phyloP scores from a whole-genome alignment of 2,113 vertebrate genomes.

The Carassius auratus region DNA sequence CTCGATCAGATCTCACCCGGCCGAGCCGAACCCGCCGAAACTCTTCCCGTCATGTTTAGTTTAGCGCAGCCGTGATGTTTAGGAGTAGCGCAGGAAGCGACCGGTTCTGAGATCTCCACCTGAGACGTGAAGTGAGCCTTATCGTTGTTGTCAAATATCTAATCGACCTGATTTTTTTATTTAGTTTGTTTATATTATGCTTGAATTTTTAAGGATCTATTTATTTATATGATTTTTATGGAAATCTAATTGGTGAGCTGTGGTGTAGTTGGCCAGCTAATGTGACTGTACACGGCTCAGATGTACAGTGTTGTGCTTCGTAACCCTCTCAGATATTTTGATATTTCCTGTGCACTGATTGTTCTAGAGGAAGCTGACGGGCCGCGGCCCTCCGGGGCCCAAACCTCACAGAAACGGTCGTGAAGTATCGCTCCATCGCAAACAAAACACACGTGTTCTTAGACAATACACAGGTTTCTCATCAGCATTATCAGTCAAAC shows the following conservation, averaged over 20 bases:
- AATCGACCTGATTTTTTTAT: slow-evolving; percentile 52
- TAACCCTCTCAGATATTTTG: slow-evolving; percentile 42
- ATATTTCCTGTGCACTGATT: slow-evolving; percentile 57
- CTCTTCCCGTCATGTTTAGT: slow-evolving; percentile 28
- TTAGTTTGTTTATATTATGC: slow-evolving; percentile 54
- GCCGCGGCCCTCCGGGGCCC: slow-evolving; percentile 2
- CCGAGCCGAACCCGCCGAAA: slow-evolving; percentile 7
- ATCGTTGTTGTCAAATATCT: slow-evolving; percentile 62
- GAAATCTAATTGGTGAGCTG: slow-evolving; percentile 55
- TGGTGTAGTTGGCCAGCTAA: slow-evolving; percentile 62
- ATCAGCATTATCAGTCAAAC: not conserved
- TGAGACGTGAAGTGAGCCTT: slow-evolving; percentile 58
- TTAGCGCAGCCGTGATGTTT: slow-evolving; percentile 41
- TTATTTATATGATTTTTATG: slow-evolving; percentile 54
- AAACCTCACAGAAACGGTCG: not conserved
- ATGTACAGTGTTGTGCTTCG: slow-evolving; percentile 53
- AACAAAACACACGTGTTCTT: not conserved
- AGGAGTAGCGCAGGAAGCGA: slow-evolving; percentile 51
- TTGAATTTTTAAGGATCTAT: slow-evolving; percentile 60
- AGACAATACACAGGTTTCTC: not conserved
- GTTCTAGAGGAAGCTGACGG: slow-evolving; percentile 48
- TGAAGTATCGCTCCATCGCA: not conserved
- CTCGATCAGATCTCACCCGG: not conserved
- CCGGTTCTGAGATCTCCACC: slow-evolving; percentile 27
- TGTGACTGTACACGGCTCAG: slow-evolving; percentile 56